These are phyloP conservation scores for Bradypodion pumilum DNA, from an alignment of 2,797 vertebrate genomes.

Conservation along the genomic window DNA sequence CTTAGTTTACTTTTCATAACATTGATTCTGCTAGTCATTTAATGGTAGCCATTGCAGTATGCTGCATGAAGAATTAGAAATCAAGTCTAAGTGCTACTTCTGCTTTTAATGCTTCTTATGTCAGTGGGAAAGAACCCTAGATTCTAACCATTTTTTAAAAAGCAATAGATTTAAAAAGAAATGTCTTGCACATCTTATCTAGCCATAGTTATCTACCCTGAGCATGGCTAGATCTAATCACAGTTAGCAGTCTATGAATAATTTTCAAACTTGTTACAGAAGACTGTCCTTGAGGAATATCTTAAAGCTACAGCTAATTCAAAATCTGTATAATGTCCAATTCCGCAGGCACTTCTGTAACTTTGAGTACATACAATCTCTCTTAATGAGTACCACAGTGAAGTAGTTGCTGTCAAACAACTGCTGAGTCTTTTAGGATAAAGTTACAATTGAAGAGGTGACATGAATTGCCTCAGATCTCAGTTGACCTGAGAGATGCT, in stretches of 20 bases:
- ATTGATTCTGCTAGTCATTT: constrained; percentile 10
- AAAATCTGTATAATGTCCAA: too few species aligned
- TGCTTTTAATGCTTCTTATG: not conserved
- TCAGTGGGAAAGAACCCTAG: too few species aligned
- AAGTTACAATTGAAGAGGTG: not conserved
- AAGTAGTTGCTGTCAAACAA: not conserved
- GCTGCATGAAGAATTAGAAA: not conserved
- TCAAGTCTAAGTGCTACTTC: not conserved
- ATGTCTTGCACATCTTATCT: too few species aligned
- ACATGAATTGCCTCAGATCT: not conserved
- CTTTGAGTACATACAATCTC: not conserved
- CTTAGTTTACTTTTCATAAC: not conserved
- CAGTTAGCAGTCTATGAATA: too few species aligned
- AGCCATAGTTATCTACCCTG: too few species aligned
- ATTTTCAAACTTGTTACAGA: too few species aligned
- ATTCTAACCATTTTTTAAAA: too few species aligned
- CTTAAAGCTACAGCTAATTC: too few species aligned
- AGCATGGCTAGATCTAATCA: too few species aligned
- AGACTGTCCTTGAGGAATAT: too few species aligned
- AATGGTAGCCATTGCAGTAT: constrained; percentile 15
- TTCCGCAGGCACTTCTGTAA: not conserved
- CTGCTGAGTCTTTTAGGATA: not conserved
- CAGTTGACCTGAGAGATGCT: too few species aligned
- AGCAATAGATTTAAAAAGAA: too few species aligned
- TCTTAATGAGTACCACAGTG: not conserved